Percentiles rank a stretch among this genome's conserved stretches.
Evolutionary conservation across 2,888 invertebrate genomes (phyloP).

Genomic region (Lampropteryx suffumata): DNA sequence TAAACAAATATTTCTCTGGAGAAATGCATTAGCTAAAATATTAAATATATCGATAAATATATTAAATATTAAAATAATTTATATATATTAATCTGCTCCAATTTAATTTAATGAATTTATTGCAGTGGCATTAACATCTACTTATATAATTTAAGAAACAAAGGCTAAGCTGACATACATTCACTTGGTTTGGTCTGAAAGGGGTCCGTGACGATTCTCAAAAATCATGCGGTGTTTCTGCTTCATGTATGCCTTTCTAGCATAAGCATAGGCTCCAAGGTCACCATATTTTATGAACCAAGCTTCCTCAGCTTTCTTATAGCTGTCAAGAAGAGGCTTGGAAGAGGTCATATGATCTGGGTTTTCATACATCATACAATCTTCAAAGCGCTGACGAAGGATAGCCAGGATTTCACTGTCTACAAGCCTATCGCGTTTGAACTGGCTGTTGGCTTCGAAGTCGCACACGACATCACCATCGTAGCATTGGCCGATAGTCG

Average conservation of each 20-base stretch:
- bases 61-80: too few relatives aligned
- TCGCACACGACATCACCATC: constrained; percentile 92
- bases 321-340: constrained; percentile 85
- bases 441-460: constrained; percentile 96
- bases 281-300: constrained; percentile 99
- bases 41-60: too few relatives aligned
- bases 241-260: constrained; percentile 94
- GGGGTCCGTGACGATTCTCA: constrained; percentile 95
- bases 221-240: constrained; percentile 99
- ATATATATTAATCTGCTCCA: too few relatives aligned
- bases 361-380: constrained; percentile 90
- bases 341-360: constrained; percentile 89
- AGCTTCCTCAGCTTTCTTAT: constrained; percentile 90
- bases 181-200: constrained; percentile 64
- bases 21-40: too few relatives aligned
- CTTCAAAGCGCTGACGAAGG: constrained; percentile 91
- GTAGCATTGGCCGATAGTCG: constrained; percentile 97
- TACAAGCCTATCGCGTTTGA: constrained; percentile 94
- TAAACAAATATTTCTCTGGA: too few relatives aligned
- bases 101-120: constrained; percentile 49
- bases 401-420: constrained; percentile 92
- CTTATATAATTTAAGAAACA: constrained; percentile 38
- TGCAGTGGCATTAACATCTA: constrained; percentile 52
- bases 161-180: constrained; percentile 23
- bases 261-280: constrained; percentile 89